Conservation (phyloP, 2,888 invertebrate species). For the Drosophila pseudotalamancana region DNA sequence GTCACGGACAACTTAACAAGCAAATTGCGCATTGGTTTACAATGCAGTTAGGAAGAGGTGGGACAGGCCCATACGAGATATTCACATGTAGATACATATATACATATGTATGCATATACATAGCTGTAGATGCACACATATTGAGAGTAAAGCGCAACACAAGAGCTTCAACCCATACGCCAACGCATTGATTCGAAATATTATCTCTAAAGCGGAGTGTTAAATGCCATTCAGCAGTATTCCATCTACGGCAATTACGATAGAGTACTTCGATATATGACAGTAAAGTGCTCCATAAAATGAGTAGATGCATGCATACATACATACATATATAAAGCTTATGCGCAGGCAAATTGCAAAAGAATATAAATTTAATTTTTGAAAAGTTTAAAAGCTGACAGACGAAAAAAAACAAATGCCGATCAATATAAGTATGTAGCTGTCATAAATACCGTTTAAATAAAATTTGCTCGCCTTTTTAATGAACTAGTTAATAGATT, state of each 20-base stretch:
- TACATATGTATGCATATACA: neutral
- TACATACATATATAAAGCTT: neutral
- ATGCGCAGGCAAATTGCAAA: neutral
- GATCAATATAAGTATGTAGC: neutral
- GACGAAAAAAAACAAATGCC: neutral
- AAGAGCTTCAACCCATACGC: slow-evolving; percentile 29
- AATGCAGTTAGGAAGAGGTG: slow-evolving; percentile 29
- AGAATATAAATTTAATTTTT: neutral
- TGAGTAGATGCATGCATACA: neutral
- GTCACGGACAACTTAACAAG: slow-evolving; percentile 45
- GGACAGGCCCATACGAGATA: slow-evolving; percentile 39
- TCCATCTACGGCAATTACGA: slow-evolving; percentile 28
- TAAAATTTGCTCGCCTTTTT: too few species aligned
- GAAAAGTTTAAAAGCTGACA: too few species aligned
- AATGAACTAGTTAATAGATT: too few species aligned
- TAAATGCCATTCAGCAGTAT: slow-evolving; percentile 27
- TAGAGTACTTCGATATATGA: slow-evolving; percentile 30
- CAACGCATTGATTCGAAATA: slow-evolving; percentile 40
- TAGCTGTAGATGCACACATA: slow-evolving; percentile 5
- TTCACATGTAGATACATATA: slow-evolving; percentile 13
- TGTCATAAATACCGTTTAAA: too few species aligned
- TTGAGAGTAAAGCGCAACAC: slow-evolving; percentile 3
- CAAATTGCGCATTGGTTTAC: slow-evolving; percentile 60
- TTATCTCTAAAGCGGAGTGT: slow-evolving; percentile 28
- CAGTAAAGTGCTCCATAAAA: slow-evolving; percentile 13